A percentile compares a stretch with the other conserved stretches of the same genome.
Evolutionary conservation across 1,140 invertebrate species (phyloP).

Genomic region (Cardiocondyla obscurior): DNA sequence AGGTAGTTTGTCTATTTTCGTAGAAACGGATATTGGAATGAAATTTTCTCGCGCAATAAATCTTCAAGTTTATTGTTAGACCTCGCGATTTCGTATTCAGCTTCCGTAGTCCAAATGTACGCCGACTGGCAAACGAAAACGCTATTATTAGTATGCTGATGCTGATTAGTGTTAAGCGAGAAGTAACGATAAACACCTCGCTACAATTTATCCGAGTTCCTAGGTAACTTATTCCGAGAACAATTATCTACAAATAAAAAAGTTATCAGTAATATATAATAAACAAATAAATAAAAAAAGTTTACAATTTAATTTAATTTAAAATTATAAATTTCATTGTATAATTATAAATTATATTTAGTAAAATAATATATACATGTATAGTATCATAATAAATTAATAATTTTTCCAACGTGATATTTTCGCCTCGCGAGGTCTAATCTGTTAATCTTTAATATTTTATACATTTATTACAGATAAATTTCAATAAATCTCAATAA

Average conservation of each 20-base stretch:
- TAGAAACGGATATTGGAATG: too few relatives aligned
- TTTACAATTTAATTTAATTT: too few relatives aligned
- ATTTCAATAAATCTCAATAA: not conserved
- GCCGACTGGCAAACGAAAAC: slow-evolving; percentile 10
- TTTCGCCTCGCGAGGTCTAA: too few relatives aligned
- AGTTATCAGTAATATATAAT: too few relatives aligned
- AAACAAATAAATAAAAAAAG: too few relatives aligned
- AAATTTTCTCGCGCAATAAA: not conserved
- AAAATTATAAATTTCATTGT: too few relatives aligned
- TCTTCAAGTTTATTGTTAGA: not conserved
- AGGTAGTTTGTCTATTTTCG: too few relatives aligned
- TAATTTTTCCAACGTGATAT: too few relatives aligned
- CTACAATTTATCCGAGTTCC: not conserved
- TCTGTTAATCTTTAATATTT: not conserved
- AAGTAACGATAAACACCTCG: not conserved
- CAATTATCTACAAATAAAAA: not conserved
- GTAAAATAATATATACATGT: too few relatives aligned
- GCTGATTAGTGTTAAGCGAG: not conserved
- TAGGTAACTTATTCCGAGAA: not conserved
- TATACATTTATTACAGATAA: not conserved
- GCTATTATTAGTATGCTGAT: slow-evolving; percentile 12
- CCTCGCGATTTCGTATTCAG: not conserved
- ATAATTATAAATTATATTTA: too few relatives aligned
- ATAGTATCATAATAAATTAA: too few relatives aligned
- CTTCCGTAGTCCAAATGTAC: not conserved